phyloP scores from a whole-genome alignment of 2,113 vertebrate species.

The Ailurus styani region DNA sequence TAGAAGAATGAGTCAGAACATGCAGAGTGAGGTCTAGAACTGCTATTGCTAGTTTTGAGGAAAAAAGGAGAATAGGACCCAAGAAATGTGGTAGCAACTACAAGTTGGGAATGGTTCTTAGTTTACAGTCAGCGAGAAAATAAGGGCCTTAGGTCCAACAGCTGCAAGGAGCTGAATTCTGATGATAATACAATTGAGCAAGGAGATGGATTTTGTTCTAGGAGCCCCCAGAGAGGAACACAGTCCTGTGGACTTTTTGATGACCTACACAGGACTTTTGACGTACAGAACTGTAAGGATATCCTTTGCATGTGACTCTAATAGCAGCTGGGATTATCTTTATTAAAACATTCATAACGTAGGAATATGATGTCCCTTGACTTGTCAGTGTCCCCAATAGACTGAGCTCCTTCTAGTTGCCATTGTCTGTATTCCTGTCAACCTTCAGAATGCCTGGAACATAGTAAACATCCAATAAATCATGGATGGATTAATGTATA shows the following conservation, averaged over 20 bases:
- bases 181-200: background rate
- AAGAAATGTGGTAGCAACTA: background rate
- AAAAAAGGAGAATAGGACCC: too few species aligned
- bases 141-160: background rate
- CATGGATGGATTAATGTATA: background rate
- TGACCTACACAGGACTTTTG: background rate
- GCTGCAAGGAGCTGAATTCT: background rate
- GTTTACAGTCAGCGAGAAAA: background rate
- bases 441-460: background rate
- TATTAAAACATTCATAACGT: background rate
- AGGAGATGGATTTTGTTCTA: background rate
- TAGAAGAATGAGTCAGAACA: background rate
- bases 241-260: background rate
- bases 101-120: background rate
- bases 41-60: background rate
- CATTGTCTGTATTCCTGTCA: background rate
- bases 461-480: background rate
- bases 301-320: background rate
- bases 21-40: background rate
- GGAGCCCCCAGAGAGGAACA: background rate
- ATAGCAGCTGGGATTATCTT: background rate
- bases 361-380: background rate
- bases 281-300: background rate
- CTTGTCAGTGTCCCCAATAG: background rate
- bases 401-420: accelerated